These are phyloP conservation scores for Dicaeum eximium DNA, from an alignment of 2,113 vertebrate genomes.

Conservation along the genomic window DNA sequence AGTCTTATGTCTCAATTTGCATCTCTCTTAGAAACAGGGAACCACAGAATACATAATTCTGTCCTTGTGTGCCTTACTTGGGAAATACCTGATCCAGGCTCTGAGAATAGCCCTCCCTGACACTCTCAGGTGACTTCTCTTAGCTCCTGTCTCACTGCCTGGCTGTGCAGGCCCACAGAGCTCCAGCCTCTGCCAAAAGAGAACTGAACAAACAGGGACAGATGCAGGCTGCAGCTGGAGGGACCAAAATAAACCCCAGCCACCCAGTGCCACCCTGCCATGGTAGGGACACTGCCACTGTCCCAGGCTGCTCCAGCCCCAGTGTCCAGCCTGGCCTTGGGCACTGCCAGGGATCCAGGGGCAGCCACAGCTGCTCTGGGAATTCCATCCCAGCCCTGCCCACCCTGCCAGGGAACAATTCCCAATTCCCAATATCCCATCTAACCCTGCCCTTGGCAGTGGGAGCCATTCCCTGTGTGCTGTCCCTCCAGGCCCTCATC, in stretches of 20 bases:
- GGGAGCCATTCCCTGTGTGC: not conserved
- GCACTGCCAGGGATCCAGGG: not conserved
- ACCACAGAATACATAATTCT: not conserved
- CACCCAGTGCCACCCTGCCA: accelerated
- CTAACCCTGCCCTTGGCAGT: accelerated
- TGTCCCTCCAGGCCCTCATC: accelerated
- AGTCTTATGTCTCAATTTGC: slow-evolving; percentile 37
- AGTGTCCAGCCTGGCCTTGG: not conserved
- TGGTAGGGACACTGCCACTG: not conserved
- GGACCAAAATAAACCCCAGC: not conserved
- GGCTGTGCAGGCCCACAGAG: not conserved
- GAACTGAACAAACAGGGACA: accelerated
- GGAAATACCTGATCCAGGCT: not conserved
- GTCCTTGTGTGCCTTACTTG: not conserved
- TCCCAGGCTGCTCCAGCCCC: not conserved
- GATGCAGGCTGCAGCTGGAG: not conserved
- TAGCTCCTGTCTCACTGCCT: not conserved
- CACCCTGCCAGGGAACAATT: not conserved
- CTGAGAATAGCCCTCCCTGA: not conserved
- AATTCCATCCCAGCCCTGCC: not conserved
- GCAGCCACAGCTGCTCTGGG: not conserved
- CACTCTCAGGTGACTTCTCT: not conserved
- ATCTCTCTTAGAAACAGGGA: not conserved
- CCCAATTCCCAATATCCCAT: accelerated
- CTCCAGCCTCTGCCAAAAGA: not conserved